Conservation (phyloP, 2,888 invertebrate genomes). For the Andrena trimmerana region DNA sequence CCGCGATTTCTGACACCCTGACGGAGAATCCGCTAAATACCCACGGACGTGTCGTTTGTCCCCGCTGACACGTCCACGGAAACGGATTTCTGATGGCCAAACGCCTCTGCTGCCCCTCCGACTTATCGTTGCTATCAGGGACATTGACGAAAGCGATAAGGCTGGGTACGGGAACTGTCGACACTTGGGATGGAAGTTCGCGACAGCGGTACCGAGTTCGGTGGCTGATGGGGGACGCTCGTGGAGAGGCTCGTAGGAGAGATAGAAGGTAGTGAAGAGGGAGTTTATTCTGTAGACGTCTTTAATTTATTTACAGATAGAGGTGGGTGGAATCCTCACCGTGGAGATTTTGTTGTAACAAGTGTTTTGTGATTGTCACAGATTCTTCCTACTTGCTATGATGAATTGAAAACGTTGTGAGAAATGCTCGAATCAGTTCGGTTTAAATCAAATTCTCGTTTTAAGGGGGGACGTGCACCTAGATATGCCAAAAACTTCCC, state of each 20-base stretch:
- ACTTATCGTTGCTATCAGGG: not conserved
- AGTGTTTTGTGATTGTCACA: no score
- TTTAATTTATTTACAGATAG: not conserved
- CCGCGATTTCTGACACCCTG: slow-evolving; percentile 51
- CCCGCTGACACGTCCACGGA: slow-evolving; percentile 39
- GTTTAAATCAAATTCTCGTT: no score
- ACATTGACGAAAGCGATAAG: slow-evolving; percentile 4
- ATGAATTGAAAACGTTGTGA: no score
- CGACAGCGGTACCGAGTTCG: not conserved
- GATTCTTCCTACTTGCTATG: no score
- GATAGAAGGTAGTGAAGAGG: not conserved
- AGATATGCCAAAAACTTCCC: no score
- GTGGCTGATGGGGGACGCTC: not conserved
- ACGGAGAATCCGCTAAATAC: slow-evolving; percentile 61
- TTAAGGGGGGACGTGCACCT: no score
- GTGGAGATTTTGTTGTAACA: no score
- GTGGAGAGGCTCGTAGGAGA: not conserved
- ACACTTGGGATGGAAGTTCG: not conserved
- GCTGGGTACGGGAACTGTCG: not conserved
- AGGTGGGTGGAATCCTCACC: no score
- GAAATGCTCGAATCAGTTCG: no score
- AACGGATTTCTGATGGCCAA: slow-evolving; percentile 44
- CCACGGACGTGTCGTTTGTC: slow-evolving; percentile 61
- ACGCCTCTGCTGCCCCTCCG: not conserved
- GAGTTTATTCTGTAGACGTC: not conserved